A percentile compares a stretch with the other conserved stretches of the same genome.
phyloP scores from a whole-genome alignment of 37 sponge, comb jelly and placozoan genomes.

The Agelas oroides region DNA sequence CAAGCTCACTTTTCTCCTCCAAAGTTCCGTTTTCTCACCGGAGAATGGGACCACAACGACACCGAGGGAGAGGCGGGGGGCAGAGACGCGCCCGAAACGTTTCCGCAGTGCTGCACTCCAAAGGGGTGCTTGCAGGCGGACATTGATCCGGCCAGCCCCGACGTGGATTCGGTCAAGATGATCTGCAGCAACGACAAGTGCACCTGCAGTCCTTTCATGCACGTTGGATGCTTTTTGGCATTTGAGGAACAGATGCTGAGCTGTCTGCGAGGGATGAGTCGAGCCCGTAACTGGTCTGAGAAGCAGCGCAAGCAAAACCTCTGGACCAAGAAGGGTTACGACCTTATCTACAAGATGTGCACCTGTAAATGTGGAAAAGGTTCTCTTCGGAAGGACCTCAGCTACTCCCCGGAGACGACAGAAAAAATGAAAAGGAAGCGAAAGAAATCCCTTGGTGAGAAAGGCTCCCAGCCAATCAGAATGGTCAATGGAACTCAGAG shows the following conservation, averaged over 20 bases:
- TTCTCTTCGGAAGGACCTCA: constrained; percentile 69
- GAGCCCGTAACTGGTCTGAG: constrained; percentile 92
- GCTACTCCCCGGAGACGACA: constrained; percentile 22
- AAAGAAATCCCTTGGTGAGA: constrained; percentile 43
- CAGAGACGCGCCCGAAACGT: constrained; percentile 8
- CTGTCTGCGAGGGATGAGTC: constrained; percentile 76
- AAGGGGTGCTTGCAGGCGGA: constrained; percentile 46
- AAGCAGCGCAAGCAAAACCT: constrained; percentile 92
- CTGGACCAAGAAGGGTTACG: constrained; percentile 97
- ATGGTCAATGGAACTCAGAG: constrained; percentile 31
- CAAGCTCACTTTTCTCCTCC: constrained; percentile 29
- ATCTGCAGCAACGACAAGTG: constrained; percentile 85
- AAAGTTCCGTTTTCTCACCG: constrained; percentile 6
- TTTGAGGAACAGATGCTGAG: constrained; percentile 88
- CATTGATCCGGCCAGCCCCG: constrained; percentile 36
- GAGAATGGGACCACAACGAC: constrained; percentile 47
- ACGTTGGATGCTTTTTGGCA: constrained; percentile 69
- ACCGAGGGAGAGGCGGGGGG: constrained; percentile 9
- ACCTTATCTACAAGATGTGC: constrained; percentile 82
- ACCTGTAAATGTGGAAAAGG: constrained; percentile 86
- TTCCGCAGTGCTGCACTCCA: constrained; percentile 70
- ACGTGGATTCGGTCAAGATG: constrained; percentile 69
- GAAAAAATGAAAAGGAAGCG: constrained; percentile 53
- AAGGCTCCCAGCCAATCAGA: constrained; percentile 24
- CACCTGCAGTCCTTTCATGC: constrained; percentile 83